Evolutionary conservation across 35 echinoderm and acorn worm genomes (phyloP), one percentile per base, ranked within the genome.

Genomic region (Heliocidaris tuberculata): DNA sequence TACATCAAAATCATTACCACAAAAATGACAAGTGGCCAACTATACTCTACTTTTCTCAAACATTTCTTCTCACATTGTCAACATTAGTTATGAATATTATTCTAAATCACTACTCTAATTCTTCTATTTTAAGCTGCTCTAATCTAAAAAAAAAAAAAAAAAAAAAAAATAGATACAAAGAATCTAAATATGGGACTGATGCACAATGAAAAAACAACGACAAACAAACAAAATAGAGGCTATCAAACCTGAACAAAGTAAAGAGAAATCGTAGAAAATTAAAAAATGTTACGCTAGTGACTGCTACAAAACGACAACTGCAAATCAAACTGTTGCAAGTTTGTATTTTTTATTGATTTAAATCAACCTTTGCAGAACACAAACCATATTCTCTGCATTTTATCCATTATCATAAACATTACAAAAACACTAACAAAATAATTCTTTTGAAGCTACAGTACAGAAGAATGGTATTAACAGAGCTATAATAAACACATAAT

Each of bases 291-390:
- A 21, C n/a, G 65, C 19, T n/a, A n/a, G 27, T 21, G 65, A 78
- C 50, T 52, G 52, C 52, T 13, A 86, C 48, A 85, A 48, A 32
- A 32, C 24, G 31, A 94, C 60, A 61, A 35, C 27, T 59, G 85
- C 32, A 65, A 70, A 94, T n/a, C 48, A 94, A 24, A 48, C 3
- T 59, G 24, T 52, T 59, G 47, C 91, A 54, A 49, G 91, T 93
- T 49, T 52, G 59, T 49, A 93, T 93, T 93, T 49, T 52, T 93
- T 59, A 93, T 59, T 93, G 17, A 35, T 94, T 94, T 85, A 59
- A 94, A 94, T 94, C 93, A 94, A 94, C 93, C 30, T 94, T 94
- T 27, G 15, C 50, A 85, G 93, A 85, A 94, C 93, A 94, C 85
- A 60, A 94, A 94, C 65, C 35, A 48, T 94, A 85, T 85, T 78